Base-by-base conservation (phyloP, 1,140 invertebrate genomes). In the Danaus plexippus region DNA sequence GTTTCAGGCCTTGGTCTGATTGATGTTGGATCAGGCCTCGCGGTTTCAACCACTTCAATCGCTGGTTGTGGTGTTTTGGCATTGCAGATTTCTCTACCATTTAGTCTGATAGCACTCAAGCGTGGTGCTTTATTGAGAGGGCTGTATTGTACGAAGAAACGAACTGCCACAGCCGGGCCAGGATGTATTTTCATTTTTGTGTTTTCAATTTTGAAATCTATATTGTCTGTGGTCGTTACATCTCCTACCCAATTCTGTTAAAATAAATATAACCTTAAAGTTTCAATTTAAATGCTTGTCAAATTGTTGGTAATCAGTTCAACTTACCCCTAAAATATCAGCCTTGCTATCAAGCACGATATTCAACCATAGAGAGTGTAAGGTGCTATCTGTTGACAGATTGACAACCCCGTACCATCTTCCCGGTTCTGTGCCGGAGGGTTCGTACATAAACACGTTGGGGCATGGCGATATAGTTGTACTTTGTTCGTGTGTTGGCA, bases 341-440 rank as follows among this genome's bases (percentile, higher is more conserved):
- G 87, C 85, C 50, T 81, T 79, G 44, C 63, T 67, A 52, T 88
- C 87, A 49, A 88, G 51, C 6, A 88, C 81, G 9, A 88, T 69
- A 44, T 88, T 86, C 9, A 88, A 63, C 85, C 85, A 87, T 2
- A 87, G 54, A 0, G 83, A 84, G 52, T 87, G 81, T 9, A 88
- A 61, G 0, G 73, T 85, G 57, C 73, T 83, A 52, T 87, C 83
- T 0, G 80, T 87, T 15, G 73, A 83, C 7, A 88, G 62, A 50
- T 80, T 75, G 5, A 87, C 73, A 0, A 73, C 73, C 0, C 87
- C 87, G 53, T 85, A 82, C 87, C 85, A 88, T 9, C 79, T 50
- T 0, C 80, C 85, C 0, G 69, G 61, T 56, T 83, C 83, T 9
- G 79, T 70, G 6, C 77, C 73, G 7, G 75, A 66, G 0, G 74